These are phyloP conservation scores for Pheosia tremula DNA, from an alignment of 2,888 invertebrate genomes.

Conservation along the genomic window DNA sequence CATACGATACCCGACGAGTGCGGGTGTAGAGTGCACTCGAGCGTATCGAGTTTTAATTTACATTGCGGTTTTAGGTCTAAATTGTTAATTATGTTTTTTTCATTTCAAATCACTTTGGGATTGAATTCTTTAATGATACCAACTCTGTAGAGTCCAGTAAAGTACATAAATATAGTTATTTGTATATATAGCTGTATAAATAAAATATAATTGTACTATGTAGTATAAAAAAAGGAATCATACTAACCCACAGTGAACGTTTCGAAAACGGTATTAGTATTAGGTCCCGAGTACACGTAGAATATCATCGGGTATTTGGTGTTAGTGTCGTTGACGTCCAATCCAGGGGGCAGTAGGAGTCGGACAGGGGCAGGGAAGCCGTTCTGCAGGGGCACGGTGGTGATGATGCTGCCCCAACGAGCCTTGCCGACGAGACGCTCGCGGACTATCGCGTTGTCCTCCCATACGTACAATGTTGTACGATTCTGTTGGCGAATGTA, in stretches of 20 bases:
- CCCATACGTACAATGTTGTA: slow-evolving; percentile 77
- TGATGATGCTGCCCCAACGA: slow-evolving; percentile 80
- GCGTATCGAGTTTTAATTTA: no score
- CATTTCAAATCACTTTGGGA: no score
- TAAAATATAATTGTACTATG: no score
- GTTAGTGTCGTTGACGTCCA: slow-evolving; percentile 81
- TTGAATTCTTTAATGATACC: no score
- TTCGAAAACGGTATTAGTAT: slow-evolving; percentile 90
- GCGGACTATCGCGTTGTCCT: slow-evolving; percentile 84
- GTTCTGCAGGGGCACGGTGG: slow-evolving; percentile 83
- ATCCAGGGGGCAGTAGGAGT: slow-evolving; percentile 87
- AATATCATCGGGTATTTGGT: slow-evolving; percentile 89
- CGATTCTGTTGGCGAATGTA: slow-evolving; percentile 36
- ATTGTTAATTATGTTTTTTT: no score
- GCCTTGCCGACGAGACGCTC: slow-evolving; percentile 74
- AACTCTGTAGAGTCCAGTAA: no score
- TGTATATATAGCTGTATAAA: no score
- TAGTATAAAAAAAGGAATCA: neutral
- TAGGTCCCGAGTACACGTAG: slow-evolving; percentile 94
- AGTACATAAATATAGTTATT: no score
- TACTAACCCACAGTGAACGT: slow-evolving; percentile 84
- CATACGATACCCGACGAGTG: no score
- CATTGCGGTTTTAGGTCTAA: no score
- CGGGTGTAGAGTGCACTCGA: no score
- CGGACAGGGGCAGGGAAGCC: slow-evolving; percentile 86